phyloP scores from a whole-genome alignment of 2,797 vertebrate genomes.

The Tragelaphus eurycerus region DNA sequence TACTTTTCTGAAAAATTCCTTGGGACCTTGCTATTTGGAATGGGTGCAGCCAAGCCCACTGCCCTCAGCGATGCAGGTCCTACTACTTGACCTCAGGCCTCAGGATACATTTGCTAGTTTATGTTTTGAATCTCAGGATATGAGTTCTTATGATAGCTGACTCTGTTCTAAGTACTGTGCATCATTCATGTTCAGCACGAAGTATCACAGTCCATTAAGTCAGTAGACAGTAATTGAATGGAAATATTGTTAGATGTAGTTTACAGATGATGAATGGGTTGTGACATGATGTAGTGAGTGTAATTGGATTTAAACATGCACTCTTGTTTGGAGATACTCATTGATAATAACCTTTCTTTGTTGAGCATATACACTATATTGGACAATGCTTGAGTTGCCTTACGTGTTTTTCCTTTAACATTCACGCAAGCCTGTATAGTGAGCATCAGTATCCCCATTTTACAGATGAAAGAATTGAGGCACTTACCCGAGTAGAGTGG shows the following conservation, averaged over 20 bases:
- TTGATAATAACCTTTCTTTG: background rate
- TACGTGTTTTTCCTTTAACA: background rate
- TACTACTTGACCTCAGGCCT: background rate
- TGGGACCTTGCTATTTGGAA: background rate
- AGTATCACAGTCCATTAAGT: background rate
- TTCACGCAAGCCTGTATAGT: background rate
- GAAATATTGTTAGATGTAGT: background rate
- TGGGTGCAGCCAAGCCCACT: background rate
- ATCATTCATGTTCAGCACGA: background rate
- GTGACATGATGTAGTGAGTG: background rate
- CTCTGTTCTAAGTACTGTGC: background rate
- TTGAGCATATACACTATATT: background rate
- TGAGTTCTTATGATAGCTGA: background rate
- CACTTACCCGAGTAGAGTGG: background rate
- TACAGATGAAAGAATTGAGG: background rate
- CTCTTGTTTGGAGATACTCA: background rate
- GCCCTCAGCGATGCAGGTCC: background rate
- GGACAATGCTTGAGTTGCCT: background rate
- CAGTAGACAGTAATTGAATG: background rate
- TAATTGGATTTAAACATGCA: background rate
- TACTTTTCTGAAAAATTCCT: constrained; percentile 4
- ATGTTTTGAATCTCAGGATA: background rate
- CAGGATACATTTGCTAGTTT: background rate
- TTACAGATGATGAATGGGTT: background rate
- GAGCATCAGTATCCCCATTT: background rate